A percentile compares a stretch with the other conserved stretches of the same genome.
phyloP scores from a whole-genome alignment of 2,888 invertebrate species.

The Pecten maximus region DNA sequence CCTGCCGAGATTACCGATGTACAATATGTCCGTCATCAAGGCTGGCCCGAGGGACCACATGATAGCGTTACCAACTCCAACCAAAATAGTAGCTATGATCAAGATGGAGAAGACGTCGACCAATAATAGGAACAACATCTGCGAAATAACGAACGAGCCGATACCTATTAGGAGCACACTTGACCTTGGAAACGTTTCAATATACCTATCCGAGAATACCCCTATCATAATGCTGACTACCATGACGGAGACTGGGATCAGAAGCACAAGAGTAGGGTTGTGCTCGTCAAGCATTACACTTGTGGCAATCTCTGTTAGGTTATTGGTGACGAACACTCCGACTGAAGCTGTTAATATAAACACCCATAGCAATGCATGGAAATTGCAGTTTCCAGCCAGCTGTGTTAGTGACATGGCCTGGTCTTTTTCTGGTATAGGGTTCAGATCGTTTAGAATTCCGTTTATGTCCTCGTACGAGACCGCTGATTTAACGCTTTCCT shows the following conservation, averaged over 20 bases:
- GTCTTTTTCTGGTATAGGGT: neutral
- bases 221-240: neutral
- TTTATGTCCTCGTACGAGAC: neutral
- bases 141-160: neutral
- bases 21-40: neutral
- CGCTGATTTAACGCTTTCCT: neutral
- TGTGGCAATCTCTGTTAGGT: conserved; percentile 8
- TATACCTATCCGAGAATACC: neutral
- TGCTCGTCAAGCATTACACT: neutral
- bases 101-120: conserved; percentile 21
- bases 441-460: conserved; percentile 19
- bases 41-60: conserved; percentile 22
- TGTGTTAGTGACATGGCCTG: neutral
- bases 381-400: neutral
- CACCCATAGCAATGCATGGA: conserved; percentile 28
- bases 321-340: conserved; percentile 9
- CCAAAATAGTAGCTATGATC: neutral
- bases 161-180: conserved; percentile 13
- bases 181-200: neutral
- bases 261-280: neutral
- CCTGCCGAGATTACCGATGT: conserved; percentile 2
- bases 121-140: conserved; percentile 8
- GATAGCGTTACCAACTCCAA: neutral
- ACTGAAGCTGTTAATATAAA: neutral
- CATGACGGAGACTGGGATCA: neutral